Percentiles rank a stretch among this genome's conserved stretches.
Evolutionary conservation across 1,140 invertebrate genomes (phyloP).

Genomic region (Bursaphelenchus mucronatus): DNA sequence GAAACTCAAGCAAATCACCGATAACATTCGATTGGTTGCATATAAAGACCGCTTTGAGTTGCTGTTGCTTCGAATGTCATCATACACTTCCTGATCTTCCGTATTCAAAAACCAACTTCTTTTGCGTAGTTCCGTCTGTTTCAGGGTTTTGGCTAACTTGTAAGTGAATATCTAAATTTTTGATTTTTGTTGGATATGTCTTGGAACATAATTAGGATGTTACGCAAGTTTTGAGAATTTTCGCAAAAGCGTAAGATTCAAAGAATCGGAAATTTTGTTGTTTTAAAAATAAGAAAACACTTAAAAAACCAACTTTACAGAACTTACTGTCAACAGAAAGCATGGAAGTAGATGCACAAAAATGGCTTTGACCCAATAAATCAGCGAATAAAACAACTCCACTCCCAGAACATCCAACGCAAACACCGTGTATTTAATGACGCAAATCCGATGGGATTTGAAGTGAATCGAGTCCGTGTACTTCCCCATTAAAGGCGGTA

Average conservation of each 20-base stretch:
- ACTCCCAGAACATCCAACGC: conserved; percentile 42
- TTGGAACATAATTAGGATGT: no score
- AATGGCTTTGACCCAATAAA: conserved; percentile 46
- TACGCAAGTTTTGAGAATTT: no score
- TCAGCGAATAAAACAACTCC: conserved; percentile 45
- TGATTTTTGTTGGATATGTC: conserved; percentile 1
- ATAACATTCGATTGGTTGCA: conserved; percentile 52
- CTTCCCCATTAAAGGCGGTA: conserved; percentile 52
- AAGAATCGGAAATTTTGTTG: no score
- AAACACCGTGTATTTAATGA: conserved; percentile 36
- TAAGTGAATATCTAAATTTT: conserved; percentile 50
- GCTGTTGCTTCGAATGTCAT: conserved; percentile 1
- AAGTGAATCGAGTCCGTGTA: conserved; percentile 29
- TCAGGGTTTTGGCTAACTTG: conserved; percentile 50
- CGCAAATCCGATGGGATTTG: conserved; percentile 29
- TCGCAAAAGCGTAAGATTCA: no score
- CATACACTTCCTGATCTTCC: conserved; percentile 9
- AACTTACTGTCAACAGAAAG: conserved; percentile 43
- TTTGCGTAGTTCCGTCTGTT: conserved; percentile 47
- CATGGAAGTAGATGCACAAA: conserved; percentile 50
- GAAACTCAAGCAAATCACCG: conserved; percentile 49
- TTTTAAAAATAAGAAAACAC: conserved; percentile 9
- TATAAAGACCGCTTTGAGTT: conserved; percentile 41
- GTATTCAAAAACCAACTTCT: conserved; percentile 40
- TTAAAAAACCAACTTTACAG: conserved; percentile 2